Evolutionary conservation across 1,140 invertebrate species (phyloP).

Genomic region (Drosophila pruinosa): DNA sequence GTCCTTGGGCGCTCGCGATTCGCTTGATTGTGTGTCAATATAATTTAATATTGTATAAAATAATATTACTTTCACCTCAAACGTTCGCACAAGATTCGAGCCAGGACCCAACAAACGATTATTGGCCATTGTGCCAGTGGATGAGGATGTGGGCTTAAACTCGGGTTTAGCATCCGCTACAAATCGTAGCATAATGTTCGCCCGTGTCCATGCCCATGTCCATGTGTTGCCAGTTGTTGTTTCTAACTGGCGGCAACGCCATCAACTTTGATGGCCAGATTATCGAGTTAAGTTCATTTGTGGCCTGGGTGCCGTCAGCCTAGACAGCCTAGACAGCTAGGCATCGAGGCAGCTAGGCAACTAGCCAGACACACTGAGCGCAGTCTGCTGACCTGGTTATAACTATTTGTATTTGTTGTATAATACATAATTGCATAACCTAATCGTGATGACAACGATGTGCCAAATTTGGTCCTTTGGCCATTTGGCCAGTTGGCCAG

Average conservation of each 20-base stretch:
- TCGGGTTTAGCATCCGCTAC: too few species aligned
- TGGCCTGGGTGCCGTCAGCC: too few species aligned
- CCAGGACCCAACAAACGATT: conserved; percentile 64
- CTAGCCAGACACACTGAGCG: background rate
- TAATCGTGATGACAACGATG: background rate
- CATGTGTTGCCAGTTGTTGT: conserved; percentile 2
- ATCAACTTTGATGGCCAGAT: conserved; percentile 73
- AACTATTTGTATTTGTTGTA: background rate
- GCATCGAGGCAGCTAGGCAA: background rate
- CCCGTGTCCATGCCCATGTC: too few species aligned
- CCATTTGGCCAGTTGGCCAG: too few species aligned
- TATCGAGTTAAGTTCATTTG: conserved; percentile 71
- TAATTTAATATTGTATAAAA: conserved; percentile 69
- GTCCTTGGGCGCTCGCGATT: background rate
- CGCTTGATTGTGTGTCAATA: conserved; percentile 30
- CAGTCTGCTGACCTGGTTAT: background rate
- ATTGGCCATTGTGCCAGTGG: conserved; percentile 31
- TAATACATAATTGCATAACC: conserved; percentile 13
- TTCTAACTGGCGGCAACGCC: conserved; percentile 17
- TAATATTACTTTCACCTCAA: conserved; percentile 54
- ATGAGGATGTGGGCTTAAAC: background rate
- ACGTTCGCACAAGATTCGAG: background rate
- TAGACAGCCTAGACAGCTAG: background rate
- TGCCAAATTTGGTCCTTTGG: too few species aligned
- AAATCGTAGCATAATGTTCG: too few species aligned